These are phyloP conservation scores for Hedya salicella DNA, from an alignment of 2,888 invertebrate species.

Conservation along the genomic window DNA sequence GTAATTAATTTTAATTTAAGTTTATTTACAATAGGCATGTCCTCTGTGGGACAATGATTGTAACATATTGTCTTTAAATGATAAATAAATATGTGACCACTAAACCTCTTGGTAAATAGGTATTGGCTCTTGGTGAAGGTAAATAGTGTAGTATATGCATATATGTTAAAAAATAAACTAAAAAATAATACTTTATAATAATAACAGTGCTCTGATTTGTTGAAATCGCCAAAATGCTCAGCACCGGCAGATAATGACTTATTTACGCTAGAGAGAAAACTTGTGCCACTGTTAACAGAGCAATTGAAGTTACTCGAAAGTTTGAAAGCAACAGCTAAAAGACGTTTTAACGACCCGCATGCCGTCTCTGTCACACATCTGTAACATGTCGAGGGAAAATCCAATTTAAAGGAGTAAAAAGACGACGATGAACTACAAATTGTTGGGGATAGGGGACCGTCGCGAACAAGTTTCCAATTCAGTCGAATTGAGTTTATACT, in stretches of 20 bases:
- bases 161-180: too few species aligned
- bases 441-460: slow-evolving; percentile 19
- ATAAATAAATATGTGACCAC: too few species aligned
- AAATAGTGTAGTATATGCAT: too few species aligned
- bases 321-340: slow-evolving; percentile 37
- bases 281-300: slow-evolving; percentile 20
- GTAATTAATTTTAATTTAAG: too few species aligned
- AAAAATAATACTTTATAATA: too few species aligned
- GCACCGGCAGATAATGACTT: slow-evolving; percentile 14
- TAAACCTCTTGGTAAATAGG: too few species aligned
- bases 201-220: too few species aligned
- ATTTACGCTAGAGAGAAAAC: slow-evolving; percentile 18
- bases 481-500: slow-evolving; percentile 25
- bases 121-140: too few species aligned
- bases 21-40: too few species aligned
- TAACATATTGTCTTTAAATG: too few species aligned
- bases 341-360: slow-evolving; percentile 30
- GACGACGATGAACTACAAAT: slow-evolving; percentile 9
- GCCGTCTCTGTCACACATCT: slow-evolving; percentile 16
- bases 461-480: slow-evolving; percentile 33
- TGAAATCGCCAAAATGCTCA: not conserved
- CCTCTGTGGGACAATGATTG: too few species aligned
- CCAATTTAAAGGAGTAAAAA: slow-evolving; percentile 34
- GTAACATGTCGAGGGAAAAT: slow-evolving; percentile 39
- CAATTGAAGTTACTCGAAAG: slow-evolving; percentile 37